phyloP scores from a whole-genome alignment of 2,113 vertebrate species.

The Aptenodytes forsteri region DNA sequence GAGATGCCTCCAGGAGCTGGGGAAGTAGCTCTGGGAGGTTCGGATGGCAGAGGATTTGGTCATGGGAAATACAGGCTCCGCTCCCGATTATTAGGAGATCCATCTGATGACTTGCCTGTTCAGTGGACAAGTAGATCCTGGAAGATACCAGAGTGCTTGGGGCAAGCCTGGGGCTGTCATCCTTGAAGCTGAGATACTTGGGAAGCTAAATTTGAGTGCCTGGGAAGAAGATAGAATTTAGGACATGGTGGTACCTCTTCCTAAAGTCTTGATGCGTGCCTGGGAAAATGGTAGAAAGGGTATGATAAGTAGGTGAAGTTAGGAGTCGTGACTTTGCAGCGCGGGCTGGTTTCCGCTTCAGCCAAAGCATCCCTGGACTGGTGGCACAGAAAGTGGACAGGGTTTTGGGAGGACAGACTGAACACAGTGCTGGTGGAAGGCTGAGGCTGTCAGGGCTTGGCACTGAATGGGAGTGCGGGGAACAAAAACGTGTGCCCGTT shows the following conservation, averaged over 20 bases:
- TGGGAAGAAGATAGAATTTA: neutral
- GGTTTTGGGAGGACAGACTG: neutral
- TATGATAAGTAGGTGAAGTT: neutral
- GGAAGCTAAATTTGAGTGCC: neutral
- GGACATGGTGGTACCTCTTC: neutral
- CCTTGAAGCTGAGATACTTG: neutral
- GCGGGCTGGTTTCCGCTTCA: neutral
- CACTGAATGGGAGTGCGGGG: accelerated
- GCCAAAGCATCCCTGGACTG: accelerated
- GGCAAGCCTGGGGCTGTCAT: neutral
- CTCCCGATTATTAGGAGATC: neutral
- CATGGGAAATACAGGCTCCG: neutral
- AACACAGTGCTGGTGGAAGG: neutral
- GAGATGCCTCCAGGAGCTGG: neutral
- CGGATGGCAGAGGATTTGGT: neutral
- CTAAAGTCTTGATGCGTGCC: neutral
- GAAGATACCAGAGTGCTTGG: neutral
- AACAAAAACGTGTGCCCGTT: neutral
- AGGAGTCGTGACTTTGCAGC: neutral
- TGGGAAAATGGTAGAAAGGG: neutral
- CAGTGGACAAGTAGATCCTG: neutral
- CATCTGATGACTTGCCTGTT: neutral
- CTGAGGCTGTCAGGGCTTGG: neutral
- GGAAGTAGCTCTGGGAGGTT: neutral
- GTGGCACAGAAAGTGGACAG: neutral